Percentiles rank a stretch among this genome's conserved stretches.
These are phyloP conservation scores for Caenorhabditis sp. DNA, from an alignment of 2,888 invertebrate genomes.

Conservation along the genomic window DNA sequence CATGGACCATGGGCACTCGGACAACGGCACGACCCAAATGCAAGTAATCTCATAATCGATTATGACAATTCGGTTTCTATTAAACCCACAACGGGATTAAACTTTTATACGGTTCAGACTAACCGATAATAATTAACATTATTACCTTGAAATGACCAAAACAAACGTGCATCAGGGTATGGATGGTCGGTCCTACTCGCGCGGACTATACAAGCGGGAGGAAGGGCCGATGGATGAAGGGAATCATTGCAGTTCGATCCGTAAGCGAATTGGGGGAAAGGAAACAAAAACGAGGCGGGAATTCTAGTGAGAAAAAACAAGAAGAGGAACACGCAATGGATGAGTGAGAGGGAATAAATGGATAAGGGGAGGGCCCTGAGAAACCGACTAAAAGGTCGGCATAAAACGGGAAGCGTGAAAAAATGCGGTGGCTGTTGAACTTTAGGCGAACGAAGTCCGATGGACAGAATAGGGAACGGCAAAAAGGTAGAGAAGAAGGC, in stretches of 20 bases:
- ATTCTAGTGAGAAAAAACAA: slow-evolving; percentile 24
- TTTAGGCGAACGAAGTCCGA: slow-evolving; percentile 5
- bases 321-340: slow-evolving; percentile 22
- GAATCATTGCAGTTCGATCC: slow-evolving; percentile 42
- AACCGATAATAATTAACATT: slow-evolving; percentile 39
- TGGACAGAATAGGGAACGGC: not conserved
- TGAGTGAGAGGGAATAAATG: slow-evolving; percentile 19
- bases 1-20: not conserved
- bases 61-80: no score
- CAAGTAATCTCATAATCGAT: not conserved
- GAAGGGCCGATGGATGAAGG: not conserved
- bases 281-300: slow-evolving; percentile 5
- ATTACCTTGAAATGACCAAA: slow-evolving; percentile 35
- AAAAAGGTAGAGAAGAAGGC: not conserved
- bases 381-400: slow-evolving; percentile 1
- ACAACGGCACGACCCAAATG: not conserved
- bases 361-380: slow-evolving; percentile 20
- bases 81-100: no score
- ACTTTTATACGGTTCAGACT: slow-evolving; percentile 28
- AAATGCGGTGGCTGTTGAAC: slow-evolving; percentile 20
- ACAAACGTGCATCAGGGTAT: slow-evolving; percentile 25
- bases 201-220: slow-evolving; percentile 23
- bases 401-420: slow-evolving; percentile 3
- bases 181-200: not conserved
- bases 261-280: slow-evolving; percentile 18